These are phyloP conservation scores for Etheostoma perlongum DNA, from an alignment of 2,797 vertebrate genomes.

Conservation along the genomic window DNA sequence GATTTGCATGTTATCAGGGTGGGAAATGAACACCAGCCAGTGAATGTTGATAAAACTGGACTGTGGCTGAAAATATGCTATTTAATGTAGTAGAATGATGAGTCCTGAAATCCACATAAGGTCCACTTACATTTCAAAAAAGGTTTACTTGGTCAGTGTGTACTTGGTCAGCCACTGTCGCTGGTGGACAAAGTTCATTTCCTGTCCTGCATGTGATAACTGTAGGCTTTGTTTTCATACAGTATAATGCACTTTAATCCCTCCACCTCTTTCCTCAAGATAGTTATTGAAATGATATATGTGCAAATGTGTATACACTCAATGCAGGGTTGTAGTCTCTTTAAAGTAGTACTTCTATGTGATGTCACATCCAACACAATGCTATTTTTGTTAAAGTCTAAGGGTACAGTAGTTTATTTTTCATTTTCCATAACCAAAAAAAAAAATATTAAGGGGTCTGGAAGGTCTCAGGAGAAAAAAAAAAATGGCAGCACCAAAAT, in stretches of 20 bases:
- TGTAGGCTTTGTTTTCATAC: constrained; percentile 77
- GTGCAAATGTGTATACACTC: constrained; percentile 77
- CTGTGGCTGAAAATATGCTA: constrained; percentile 4
- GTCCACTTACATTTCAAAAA: constrained; percentile 41
- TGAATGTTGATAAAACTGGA: constrained; percentile 10
- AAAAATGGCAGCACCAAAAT: constrained; percentile 71
- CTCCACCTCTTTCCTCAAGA: constrained; percentile 75
- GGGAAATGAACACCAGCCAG: constrained; percentile 60
- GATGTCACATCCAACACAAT: constrained; percentile 77
- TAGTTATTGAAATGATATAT: constrained; percentile 67
- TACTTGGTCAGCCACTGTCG: constrained; percentile 10
- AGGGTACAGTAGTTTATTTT: constrained; percentile 76
- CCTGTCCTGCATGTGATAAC: constrained; percentile 73
- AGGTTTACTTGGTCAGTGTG: neutral
- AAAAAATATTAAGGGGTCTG: constrained; percentile 27
- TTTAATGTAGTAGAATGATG: constrained; percentile 7
- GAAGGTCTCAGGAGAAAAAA: constrained; percentile 79
- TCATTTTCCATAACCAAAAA: constrained; percentile 73
- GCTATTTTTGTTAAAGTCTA: constrained; percentile 74
- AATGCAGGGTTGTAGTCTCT: constrained; percentile 81
- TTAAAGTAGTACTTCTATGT: constrained; percentile 74
- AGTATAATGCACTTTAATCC: constrained; percentile 84
- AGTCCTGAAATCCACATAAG: constrained; percentile 18
- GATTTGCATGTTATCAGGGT: constrained; percentile 74
- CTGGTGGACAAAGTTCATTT: constrained; percentile 58